Conservation (phyloP, 1,140 invertebrate species). For the Colletes latitarsis region DNA sequence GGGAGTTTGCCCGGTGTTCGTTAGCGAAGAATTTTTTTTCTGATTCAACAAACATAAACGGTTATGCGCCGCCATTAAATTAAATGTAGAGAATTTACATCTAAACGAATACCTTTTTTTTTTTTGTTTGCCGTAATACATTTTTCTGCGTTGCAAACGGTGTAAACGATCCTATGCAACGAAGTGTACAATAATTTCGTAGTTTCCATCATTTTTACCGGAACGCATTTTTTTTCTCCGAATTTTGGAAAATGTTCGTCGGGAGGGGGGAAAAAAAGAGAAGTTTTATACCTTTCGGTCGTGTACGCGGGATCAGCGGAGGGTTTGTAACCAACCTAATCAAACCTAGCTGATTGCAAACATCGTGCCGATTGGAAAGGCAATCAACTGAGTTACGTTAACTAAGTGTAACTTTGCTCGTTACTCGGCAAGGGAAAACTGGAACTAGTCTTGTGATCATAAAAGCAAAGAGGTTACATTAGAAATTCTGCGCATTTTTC, state of each 20-base stretch:
- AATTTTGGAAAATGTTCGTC: slow-evolving; percentile 14
- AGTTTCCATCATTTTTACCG: background rate
- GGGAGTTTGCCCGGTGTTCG: background rate
- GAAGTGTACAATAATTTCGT: slow-evolving; percentile 18
- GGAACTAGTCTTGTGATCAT: slow-evolving; percentile 59
- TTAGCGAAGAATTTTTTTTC: background rate
- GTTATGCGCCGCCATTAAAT: background rate
- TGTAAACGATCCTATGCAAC: background rate
- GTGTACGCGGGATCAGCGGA: slow-evolving; percentile 17
- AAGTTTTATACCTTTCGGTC: slow-evolving; percentile 46
- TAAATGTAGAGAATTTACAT: background rate
- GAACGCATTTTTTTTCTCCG: background rate
- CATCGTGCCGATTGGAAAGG: slow-evolving; percentile 71
- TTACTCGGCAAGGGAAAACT: slow-evolving; percentile 63
- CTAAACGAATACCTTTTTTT: background rate
- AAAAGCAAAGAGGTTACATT: slow-evolving; percentile 33
- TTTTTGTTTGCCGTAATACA: too few species aligned
- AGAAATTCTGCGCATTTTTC: background rate
- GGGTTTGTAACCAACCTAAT: slow-evolving; percentile 58
- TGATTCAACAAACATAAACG: background rate
- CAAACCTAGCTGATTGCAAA: slow-evolving; percentile 69
- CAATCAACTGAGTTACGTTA: slow-evolving; percentile 73
- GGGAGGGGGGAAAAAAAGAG: background rate
- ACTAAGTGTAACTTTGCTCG: slow-evolving; percentile 73
- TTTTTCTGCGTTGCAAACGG: background rate